A percentile compares a stretch with the other conserved stretches of the same genome.
These are phyloP conservation scores for Chaenodraco wilsoni DNA, from an alignment of 2,797 vertebrate species.

Conservation along the genomic window DNA sequence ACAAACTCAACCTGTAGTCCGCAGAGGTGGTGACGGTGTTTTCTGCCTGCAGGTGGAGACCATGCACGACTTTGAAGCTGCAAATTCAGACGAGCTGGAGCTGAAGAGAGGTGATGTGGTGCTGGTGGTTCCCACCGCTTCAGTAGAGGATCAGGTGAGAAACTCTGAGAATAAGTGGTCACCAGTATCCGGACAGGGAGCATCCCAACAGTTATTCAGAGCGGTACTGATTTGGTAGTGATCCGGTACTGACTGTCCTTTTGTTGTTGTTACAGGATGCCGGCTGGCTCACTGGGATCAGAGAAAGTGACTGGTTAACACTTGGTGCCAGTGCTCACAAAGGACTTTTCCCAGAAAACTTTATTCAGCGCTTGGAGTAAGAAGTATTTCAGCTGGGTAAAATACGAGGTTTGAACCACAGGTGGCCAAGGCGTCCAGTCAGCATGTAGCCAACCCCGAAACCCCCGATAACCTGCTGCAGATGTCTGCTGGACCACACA, in stretches of 20 bases:
- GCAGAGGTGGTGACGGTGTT: background rate
- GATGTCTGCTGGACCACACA: conserved; percentile 67
- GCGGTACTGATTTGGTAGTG: background rate
- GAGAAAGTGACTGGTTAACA: conserved; percentile 90
- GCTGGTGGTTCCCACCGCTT: conserved; percentile 90
- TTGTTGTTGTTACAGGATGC: conserved; percentile 86
- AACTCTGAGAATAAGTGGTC: too few relatives aligned
- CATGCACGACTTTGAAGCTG: conserved; percentile 95
- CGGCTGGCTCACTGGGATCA: conserved; percentile 95
- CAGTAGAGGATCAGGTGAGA: conserved; percentile 91
- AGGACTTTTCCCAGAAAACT: conserved; percentile 98
- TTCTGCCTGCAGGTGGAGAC: conserved; percentile 88
- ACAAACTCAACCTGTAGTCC: background rate
- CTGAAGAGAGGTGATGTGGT: conserved; percentile 92
- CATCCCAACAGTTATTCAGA: background rate
- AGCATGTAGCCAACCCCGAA: conserved; percentile 69
- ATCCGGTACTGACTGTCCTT: too few relatives aligned
- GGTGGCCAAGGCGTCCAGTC: conserved; percentile 69
- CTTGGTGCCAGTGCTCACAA: conserved; percentile 83
- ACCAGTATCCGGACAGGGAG: too few relatives aligned
- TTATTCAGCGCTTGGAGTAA: conserved; percentile 89
- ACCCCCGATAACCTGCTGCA: conserved; percentile 53
- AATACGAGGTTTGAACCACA: conserved; percentile 47
- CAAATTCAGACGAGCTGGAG: conserved; percentile 93
- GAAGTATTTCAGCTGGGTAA: background rate